Conservation (phyloP, 1,140 invertebrate species). For the Eurytemora carolleeae region DNA sequence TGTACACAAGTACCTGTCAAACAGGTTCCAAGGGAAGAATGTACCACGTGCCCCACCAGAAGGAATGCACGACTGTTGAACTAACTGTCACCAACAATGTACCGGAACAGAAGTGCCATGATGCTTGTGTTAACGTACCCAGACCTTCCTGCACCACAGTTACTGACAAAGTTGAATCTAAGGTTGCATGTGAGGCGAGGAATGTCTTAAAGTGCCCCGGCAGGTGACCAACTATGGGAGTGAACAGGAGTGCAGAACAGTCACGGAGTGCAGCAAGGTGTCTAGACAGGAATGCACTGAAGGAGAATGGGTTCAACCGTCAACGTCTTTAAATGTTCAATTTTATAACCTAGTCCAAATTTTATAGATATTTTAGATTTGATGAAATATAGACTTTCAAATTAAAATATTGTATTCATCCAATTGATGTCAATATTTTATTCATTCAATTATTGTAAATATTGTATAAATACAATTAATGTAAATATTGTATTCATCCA, state of each 20-base stretch:
- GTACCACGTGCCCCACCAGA: constrained; percentile 10
- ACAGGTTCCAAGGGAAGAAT: constrained; percentile 5
- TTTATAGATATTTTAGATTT: too few species aligned
- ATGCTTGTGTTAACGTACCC: not conserved
- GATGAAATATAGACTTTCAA: too few species aligned
- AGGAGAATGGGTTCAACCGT: too few species aligned
- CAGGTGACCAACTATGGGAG: constrained; percentile 3
- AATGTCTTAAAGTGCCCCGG: constrained; percentile 2
- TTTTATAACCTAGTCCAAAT: too few species aligned
- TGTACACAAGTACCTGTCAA: not conserved
- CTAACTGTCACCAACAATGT: not conserved
- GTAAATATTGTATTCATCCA: too few species aligned
- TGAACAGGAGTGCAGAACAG: constrained; percentile 5
- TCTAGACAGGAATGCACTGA: too few species aligned
- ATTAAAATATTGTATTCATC: too few species aligned
- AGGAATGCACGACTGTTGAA: not conserved
- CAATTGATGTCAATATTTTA: too few species aligned
- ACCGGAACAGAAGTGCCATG: not conserved
- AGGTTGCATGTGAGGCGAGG: not conserved
- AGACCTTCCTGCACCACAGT: not conserved
- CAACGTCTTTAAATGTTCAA: too few species aligned
- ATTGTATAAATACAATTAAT: too few species aligned
- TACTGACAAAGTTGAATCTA: not conserved
- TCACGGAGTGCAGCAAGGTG: constrained; percentile 4
- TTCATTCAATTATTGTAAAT: too few species aligned